Evolutionary conservation across 2,888 invertebrate species (phyloP).

Genomic region (Gortyna flavago): DNA sequence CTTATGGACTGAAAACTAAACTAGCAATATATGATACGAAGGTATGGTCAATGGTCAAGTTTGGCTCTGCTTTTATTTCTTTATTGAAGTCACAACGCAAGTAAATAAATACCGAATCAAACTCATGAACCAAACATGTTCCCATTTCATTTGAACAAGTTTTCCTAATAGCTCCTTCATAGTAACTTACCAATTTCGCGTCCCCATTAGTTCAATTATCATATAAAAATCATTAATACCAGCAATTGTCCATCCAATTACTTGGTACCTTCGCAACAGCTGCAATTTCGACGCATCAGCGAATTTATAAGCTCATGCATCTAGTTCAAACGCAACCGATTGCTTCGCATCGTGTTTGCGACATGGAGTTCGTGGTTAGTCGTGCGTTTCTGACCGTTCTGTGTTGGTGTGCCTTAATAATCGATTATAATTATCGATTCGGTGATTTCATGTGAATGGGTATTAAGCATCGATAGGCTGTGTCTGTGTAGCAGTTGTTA

Average conservation of each 20-base stretch:
- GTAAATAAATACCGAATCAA: background rate
- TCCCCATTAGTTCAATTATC: conserved; percentile 40
- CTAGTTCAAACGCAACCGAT: conserved; percentile 70
- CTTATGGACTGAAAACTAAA: background rate
- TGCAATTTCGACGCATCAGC: conserved; percentile 72
- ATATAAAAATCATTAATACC: conserved; percentile 45
- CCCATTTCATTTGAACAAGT: background rate
- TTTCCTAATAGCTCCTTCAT: conserved; percentile 1
- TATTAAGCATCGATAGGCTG: background rate
- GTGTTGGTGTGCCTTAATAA: conserved; percentile 64
- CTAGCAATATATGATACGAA: background rate
- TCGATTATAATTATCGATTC: conserved; percentile 48
- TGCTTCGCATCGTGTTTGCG: conserved; percentile 68
- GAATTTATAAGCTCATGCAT: conserved; percentile 73
- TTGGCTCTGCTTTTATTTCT: background rate
- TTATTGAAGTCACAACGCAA: background rate
- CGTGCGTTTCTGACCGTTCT: conserved; percentile 64
- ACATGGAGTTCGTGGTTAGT: conserved; percentile 67
- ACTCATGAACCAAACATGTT: background rate
- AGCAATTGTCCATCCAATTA: conserved; percentile 65
- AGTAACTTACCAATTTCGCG: conserved; percentile 38
- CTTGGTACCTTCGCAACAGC: conserved; percentile 63
- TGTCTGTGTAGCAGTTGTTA: background rate
- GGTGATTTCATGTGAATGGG: conserved; percentile 34
- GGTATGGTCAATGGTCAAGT: background rate